Evolutionary conservation across 2,888 invertebrate species (phyloP), one percentile per base, ranked within the genome.

Genomic region (Caenorhabditis sp.): DNA sequence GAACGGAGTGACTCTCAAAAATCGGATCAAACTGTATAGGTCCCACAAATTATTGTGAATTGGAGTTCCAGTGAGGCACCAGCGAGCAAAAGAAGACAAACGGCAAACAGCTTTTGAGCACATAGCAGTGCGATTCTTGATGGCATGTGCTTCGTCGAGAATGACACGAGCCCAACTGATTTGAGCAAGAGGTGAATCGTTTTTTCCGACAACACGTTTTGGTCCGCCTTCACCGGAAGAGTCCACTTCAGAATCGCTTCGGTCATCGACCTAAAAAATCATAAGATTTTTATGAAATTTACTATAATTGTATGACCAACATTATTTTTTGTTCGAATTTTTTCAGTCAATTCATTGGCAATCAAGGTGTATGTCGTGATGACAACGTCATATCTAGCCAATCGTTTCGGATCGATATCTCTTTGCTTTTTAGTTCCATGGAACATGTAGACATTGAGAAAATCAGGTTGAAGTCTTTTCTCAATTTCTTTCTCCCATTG

Each of bases 141-240:
- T 93, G 52, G 92, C 91, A 89, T 97, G 97, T 0, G 94, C 97
- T 90, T 97, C 97, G 89, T 97, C 97, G 25, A 97, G 90, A 71
- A 97, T 92, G 1, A 95, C 91, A 60, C 97, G 91, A 0, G 92
- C 91, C 95, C 96, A 97, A 12, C 90, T 90, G 3, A 97, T 91
- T 54, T 91, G 90, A 87, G 91, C 91, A 58, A 87, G 76, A 23
- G 75, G 70, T 1, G 82, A 83, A 31, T 72, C 72, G 38, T 74
- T 53, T 59, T 76, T 70, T 57, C 74, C 70, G 3, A 70, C 64
- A 1, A 53, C 43, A 49, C 66, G 57, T 53, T 63, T 64, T 20
- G 59, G 66, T 31, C 74, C 60, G 8, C 27, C 31, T 38, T 49
- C 67, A n/a, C 64, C 76, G 21, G 59, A 67, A 7, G 61, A 50